Evolutionary conservation across 2,888 invertebrate genomes (phyloP), one percentile per base, ranked within the genome.

Genomic region (Andricus curvator): DNA sequence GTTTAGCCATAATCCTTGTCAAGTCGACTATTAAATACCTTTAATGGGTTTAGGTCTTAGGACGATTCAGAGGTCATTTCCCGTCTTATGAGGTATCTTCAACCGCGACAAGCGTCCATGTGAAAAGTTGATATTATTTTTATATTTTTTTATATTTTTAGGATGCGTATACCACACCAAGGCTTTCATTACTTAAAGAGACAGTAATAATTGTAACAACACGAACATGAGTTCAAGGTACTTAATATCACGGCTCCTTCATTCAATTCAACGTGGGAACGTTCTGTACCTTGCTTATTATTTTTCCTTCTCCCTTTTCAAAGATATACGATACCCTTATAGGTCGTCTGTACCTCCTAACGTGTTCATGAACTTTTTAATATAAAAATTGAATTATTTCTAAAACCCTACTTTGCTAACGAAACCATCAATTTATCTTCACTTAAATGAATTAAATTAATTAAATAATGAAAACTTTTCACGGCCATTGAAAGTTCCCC

Each of bases 221-320:
- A 74, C 74, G 74, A 74, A 74, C 74, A 74, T 56, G 33, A 56
- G 8, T 56, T 74, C 20, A 74, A 74, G 51, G 51, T 56, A 74
- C 51, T 56, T 74, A 56, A 62, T 68, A 68, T 74, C 74, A 74
- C 74, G 51, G 51, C 74, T 74, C 0, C 29, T 74, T 33, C 56
- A 74, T 74, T 74, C 51, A 74, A 74, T 74, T 56, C 74, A 74
- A 74, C 74, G 74, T 74, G 74, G 74, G 74, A 74, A 74, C 74
- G 17, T 51, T 29, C 48, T 11, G 37, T 67, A 33, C 25, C 41
- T 44, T 2, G 51, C 74, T 74, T 74, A 74, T 74, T 74, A 74
- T 56, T 74, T 74, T 56, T 74, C 33, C 74, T 74, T 74, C 56
- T 74, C 74, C 74, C 74, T 74, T 70, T 74, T 74, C 56, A 56